These are phyloP conservation scores for Tachycineta bicolor DNA, from an alignment of 2,113 vertebrate species.

Conservation along the genomic window DNA sequence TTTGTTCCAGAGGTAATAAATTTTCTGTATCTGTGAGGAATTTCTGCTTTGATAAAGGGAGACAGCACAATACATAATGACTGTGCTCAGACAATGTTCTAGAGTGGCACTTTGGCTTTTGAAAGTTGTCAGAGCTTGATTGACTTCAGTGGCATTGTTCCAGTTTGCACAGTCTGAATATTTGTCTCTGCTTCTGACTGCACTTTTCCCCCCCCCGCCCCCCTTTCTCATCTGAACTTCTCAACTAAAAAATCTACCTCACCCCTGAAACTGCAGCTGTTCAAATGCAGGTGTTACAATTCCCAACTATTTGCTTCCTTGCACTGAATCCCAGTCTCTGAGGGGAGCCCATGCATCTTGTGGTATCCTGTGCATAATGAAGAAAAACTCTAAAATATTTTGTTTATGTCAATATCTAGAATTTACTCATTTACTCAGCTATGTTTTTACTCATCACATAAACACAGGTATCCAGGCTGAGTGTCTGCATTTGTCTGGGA, in stretches of 20 bases:
- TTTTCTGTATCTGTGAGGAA: neutral
- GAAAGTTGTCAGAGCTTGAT: neutral
- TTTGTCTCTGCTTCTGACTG: neutral
- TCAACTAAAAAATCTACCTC: neutral
- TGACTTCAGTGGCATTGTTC: neutral
- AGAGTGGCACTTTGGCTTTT: neutral
- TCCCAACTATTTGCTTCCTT: neutral
- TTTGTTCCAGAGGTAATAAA: neutral
- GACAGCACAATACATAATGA: neutral
- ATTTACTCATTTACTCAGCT: neutral
- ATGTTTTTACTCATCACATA: neutral
- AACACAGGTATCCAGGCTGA: neutral
- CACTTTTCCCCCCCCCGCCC: rapidly evolving
- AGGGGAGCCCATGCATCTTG: neutral
- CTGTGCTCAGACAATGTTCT: neutral
- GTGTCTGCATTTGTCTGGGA: neutral
- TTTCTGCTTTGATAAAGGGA: neutral
- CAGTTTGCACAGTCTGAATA: neutral
- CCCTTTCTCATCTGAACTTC: neutral
- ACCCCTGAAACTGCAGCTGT: neutral
- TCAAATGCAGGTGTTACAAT: neutral
- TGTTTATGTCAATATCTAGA: neutral
- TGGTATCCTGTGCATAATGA: neutral
- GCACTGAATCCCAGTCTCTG: neutral
- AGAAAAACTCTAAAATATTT: neutral